phyloP scores from a whole-genome alignment of 2,113 vertebrate genomes.

The Pseudopipra pipra region DNA sequence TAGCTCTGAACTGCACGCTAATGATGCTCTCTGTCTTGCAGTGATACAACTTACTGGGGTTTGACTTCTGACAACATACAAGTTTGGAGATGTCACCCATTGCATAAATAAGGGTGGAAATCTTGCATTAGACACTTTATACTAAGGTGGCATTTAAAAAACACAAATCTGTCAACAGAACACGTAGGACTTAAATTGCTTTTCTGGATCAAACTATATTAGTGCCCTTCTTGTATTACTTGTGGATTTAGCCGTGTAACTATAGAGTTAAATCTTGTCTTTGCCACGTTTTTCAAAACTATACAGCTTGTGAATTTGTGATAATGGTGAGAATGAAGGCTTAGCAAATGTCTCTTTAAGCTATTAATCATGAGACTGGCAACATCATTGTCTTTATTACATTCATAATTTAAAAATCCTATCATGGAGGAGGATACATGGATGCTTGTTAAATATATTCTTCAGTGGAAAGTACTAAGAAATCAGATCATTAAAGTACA shows the following conservation, averaged over 20 bases:
- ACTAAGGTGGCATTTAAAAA: slow-evolving; percentile 36
- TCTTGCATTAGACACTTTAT: neutral
- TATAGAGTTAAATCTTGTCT: slow-evolving; percentile 50
- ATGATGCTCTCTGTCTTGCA: neutral
- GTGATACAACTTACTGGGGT: slow-evolving; percentile 3
- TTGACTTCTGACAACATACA: slow-evolving; percentile 25
- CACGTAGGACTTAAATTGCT: slow-evolving; percentile 8
- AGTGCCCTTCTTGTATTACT: neutral
- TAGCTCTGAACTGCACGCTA: neutral
- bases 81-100: neutral
- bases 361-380: slow-evolving; percentile 56
- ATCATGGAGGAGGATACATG: slow-evolving; percentile 59
- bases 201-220: slow-evolving; percentile 1
- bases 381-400: slow-evolving; percentile 69
- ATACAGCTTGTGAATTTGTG: slow-evolving; percentile 42
- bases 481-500: slow-evolving; percentile 63
- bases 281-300: slow-evolving; percentile 11
- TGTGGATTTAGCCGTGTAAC: neutral
- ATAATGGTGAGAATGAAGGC: slow-evolving; percentile 49
- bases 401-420: slow-evolving; percentile 66
- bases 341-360: slow-evolving; percentile 46
- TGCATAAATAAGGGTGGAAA: slow-evolving; percentile 10
- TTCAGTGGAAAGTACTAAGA: slow-evolving; percentile 52
- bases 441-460: slow-evolving; percentile 64
- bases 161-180: slow-evolving; percentile 34